Percentiles rank a stretch among this genome's conserved stretches.
These are phyloP conservation scores for Oscheius sp. DNA, from an alignment of 1,140 invertebrate species.

Conservation along the genomic window DNA sequence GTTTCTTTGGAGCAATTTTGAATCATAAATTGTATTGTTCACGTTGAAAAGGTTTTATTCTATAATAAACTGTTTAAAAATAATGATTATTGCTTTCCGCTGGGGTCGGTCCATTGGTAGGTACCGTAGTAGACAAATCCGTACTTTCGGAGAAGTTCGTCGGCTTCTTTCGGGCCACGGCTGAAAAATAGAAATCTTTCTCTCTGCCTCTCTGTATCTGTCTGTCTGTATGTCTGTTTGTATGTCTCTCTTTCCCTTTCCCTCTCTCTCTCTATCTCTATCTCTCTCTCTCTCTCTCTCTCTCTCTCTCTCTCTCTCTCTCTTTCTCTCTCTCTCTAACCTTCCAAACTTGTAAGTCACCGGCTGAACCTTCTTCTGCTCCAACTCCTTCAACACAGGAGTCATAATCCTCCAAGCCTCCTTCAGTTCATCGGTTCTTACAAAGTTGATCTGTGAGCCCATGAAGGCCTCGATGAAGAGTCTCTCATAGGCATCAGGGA, in stretches of 20 bases:
- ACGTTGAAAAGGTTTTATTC: too few species aligned
- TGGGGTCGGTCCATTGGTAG: constrained; percentile 78
- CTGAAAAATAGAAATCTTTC: constrained; percentile 43
- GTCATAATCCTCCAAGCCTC: constrained; percentile 93
- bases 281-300: too few species aligned
- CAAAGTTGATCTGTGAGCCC: constrained; percentile 97
- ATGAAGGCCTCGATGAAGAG: constrained; percentile 93
- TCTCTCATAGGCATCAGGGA: constrained; percentile 94
- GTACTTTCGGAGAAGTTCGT: constrained; percentile 73
- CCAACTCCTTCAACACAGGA: constrained; percentile 83
- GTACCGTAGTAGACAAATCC: constrained; percentile 91
- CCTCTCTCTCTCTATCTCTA: too few species aligned
- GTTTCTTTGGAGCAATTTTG: too few species aligned
- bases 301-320: neutral
- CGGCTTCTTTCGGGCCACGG: constrained; percentile 83
- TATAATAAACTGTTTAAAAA: too few species aligned
- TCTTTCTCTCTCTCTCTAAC: neutral
- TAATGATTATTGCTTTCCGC: too few species aligned
- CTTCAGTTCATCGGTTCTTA: constrained; percentile 83
- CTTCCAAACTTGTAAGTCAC: constrained; percentile 75
- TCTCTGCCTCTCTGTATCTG: too few species aligned
- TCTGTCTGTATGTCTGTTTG: too few species aligned
- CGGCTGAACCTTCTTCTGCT: constrained; percentile 74
- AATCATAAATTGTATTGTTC: too few species aligned
- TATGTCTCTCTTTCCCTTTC: too few species aligned